Evolutionary conservation across 2,888 invertebrate species (phyloP).

Genomic region (Bellardia pandia): DNA sequence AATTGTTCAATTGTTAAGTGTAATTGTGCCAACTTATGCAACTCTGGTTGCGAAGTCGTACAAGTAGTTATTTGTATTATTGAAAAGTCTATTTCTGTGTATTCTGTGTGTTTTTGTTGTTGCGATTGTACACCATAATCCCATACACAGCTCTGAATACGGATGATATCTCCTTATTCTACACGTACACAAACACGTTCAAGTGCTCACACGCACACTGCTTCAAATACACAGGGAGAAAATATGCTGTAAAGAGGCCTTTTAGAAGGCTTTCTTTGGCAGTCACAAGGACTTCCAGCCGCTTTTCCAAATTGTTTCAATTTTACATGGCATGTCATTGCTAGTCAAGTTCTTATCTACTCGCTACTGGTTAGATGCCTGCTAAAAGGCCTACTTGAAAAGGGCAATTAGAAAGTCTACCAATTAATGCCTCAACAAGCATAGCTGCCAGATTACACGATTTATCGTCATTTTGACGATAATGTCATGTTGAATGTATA

Average conservation of each 20-base stretch:
- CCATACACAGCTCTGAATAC: constrained; percentile 8
- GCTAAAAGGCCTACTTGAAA: too few species aligned
- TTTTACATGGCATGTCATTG: too few species aligned
- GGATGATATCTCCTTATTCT: constrained; percentile 9
- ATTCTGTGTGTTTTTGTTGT: not conserved
- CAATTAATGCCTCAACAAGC: too few species aligned
- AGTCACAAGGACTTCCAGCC: too few species aligned
- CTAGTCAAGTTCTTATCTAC: too few species aligned
- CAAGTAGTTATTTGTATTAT: constrained; percentile 4
- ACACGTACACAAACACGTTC: not conserved
- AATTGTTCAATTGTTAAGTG: not conserved
- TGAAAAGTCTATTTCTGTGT: not conserved
- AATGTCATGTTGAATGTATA: too few species aligned
- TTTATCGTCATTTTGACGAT: too few species aligned
- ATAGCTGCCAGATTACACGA: not conserved
- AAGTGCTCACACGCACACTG: not conserved
- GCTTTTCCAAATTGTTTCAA: too few species aligned
- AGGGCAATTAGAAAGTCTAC: too few species aligned
- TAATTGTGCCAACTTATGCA: not conserved
- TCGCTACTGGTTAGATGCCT: too few species aligned
- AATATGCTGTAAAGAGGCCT: too few species aligned
- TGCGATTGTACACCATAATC: not conserved
- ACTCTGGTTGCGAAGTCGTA: not conserved
- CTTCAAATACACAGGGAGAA: not conserved
- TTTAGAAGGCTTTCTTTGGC: too few species aligned